phyloP scores from a whole-genome alignment of 2,888 invertebrate species.

The Ceriagrion tenellum region DNA sequence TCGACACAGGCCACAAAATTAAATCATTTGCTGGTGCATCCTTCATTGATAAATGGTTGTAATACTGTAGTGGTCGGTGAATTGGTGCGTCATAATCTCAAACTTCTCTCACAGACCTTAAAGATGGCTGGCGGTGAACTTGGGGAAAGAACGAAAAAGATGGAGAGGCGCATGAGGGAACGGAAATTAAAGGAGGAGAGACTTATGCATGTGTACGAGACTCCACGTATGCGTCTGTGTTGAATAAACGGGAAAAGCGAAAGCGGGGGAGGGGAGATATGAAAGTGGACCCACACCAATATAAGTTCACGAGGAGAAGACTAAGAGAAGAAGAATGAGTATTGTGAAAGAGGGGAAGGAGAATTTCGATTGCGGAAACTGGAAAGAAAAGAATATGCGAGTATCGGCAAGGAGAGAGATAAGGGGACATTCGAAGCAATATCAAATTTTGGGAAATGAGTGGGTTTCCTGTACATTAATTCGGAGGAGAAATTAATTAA shows the following conservation, averaged over 20 bases:
- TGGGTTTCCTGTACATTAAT: no score
- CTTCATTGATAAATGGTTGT: no score
- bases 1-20: no score
- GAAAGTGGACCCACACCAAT: slow-evolving; percentile 68
- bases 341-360: neutral
- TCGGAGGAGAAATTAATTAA: no score
- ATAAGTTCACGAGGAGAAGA: neutral
- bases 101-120: neutral
- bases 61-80: no score
- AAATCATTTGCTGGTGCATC: no score
- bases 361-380: neutral
- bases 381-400: neutral
- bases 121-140: no score
- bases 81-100: no score
- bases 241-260: slow-evolving; percentile 69
- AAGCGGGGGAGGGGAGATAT: slow-evolving; percentile 70
- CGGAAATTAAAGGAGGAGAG: neutral
- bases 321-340: neutral
- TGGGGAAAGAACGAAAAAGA: neutral
- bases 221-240: neutral
- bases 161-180: neutral
- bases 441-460: no score
- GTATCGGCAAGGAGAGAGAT: no score
- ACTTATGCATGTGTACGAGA: neutral
- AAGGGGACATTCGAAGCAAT: no score